Base-by-base conservation (phyloP, 1,140 invertebrate genomes). In the Cecropterus lyciades region DNA sequence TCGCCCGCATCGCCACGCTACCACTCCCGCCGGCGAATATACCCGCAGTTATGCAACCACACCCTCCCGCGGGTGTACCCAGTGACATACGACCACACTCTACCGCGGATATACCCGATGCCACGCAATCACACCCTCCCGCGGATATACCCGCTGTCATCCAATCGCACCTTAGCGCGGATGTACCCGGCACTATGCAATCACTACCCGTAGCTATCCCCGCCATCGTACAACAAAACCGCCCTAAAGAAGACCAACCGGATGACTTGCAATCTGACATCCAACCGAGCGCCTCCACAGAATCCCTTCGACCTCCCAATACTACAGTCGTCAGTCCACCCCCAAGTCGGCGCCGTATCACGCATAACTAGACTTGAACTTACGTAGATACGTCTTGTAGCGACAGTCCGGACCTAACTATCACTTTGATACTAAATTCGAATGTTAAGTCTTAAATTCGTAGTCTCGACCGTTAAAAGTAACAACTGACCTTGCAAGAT, bases 1-100 rank as follows among this genome's bases (percentile, higher is more conserved):
- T 89, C 40, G 82, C 85, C 3, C 69, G 82, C 49, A 85, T 85
- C 20, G 55, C 82, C 0, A 73, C 78, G 2, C 69, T 30, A 11
- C n/a, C 49, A 10, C 49, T 15, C 8, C n/a, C 20, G 0, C 33
- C 33, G 3, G 27, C 27, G 7, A 8, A 30, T 11, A 24, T n/a
- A 14, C 37, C 52, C 37, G 8, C 16, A 3, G 13, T 55, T 7
- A 9, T 20, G 1, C 37, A 56, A 4, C 17, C 49, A 20, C 20
- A 20, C 1, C 20, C 5, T 2, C 20, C n/a, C n/a, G n/a, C n/a
- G n/a, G n/a, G n/a, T n/a, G n/a, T n/a, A n/a, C n/a, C n/a, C n/a
- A n/a, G n/a, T n/a, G n/a, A n/a, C 0, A 73, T 77, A 1, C 69
- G n/a, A 11, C n/a, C 49, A 10, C 49, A 33, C 8, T 5, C 20